Evolutionary conservation across 2,888 invertebrate species (phyloP).

Genomic region (Phanerotoma sp.): DNA sequence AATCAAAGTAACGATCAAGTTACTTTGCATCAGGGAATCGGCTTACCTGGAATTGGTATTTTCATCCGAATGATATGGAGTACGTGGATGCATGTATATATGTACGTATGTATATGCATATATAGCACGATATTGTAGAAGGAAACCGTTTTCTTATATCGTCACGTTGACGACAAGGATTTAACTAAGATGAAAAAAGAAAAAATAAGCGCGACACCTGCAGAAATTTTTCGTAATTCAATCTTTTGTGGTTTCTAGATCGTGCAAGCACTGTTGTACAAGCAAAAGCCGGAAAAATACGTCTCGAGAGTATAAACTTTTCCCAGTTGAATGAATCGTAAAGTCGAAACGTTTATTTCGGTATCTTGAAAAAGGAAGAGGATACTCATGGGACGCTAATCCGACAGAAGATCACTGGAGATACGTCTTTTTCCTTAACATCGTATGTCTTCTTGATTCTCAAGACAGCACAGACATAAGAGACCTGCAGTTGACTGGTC

Average conservation of each 20-base stretch:
- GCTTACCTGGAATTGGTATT: constrained; percentile 14
- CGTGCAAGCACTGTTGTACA: constrained; percentile 1
- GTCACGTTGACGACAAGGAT: background rate
- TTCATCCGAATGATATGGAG: constrained; percentile 4
- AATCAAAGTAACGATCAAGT: constrained; percentile 6
- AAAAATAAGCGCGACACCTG: constrained; percentile 1
- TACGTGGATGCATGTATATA: constrained; percentile 16
- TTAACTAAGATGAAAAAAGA: background rate
- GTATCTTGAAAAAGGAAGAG: constrained; percentile 1
- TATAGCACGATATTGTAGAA: too few relatives aligned
- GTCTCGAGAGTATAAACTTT: constrained; percentile 12
- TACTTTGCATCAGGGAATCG: constrained; percentile 8
- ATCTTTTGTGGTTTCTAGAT: constrained; percentile 9
- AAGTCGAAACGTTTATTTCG: constrained; percentile 22
- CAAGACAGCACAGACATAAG: too few relatives aligned
- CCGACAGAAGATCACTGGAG: constrained; percentile 10
- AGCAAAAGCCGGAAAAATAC: constrained; percentile 7
- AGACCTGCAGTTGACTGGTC: too few relatives aligned
- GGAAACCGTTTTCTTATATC: background rate
- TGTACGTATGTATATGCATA: constrained; percentile 18
- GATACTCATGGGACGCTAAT: constrained; percentile 1
- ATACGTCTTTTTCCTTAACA: constrained; percentile 3
- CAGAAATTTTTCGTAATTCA: constrained; percentile 6
- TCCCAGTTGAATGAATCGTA: constrained; percentile 17
- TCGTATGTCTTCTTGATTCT: too few relatives aligned